Evolutionary conservation across 2,888 invertebrate species (phyloP).

Genomic region (Parnassius smintheus): DNA sequence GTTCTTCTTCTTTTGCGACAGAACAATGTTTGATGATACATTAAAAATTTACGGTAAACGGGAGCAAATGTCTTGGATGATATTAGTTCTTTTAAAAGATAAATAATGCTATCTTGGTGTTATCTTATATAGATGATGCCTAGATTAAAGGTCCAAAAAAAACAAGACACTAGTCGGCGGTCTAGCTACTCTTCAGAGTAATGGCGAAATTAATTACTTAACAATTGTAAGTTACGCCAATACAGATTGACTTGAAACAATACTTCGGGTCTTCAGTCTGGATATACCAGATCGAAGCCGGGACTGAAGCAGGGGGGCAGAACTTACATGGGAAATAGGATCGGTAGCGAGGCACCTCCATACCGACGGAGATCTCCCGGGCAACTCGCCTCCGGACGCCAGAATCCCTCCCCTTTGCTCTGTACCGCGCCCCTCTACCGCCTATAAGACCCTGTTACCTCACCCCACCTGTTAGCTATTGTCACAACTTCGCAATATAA

Average conservation of each 20-base stretch:
- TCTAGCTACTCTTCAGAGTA: too few relatives aligned
- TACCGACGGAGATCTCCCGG: slow-evolving; percentile 72
- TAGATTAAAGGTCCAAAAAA: too few relatives aligned
- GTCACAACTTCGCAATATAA: slow-evolving; percentile 56
- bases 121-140: too few relatives aligned
- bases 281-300: slow-evolving; percentile 2
- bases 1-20: too few relatives aligned
- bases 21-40: too few relatives aligned
- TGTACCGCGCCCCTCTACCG: slow-evolving; percentile 51
- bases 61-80: too few relatives aligned
- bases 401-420: slow-evolving; percentile 53
- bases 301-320: slow-evolving; percentile 11
- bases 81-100: too few relatives aligned
- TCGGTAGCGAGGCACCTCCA: slow-evolving; percentile 79
- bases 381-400: slow-evolving; percentile 60
- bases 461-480: slow-evolving; percentile 55
- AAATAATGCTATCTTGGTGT: too few relatives aligned
- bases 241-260: not conserved
- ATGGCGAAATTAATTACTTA: not conserved
- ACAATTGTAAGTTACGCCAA: not conserved
- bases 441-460: slow-evolving; percentile 51
- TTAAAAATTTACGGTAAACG: too few relatives aligned
- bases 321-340: slow-evolving; percentile 77
- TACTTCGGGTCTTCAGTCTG: not conserved
- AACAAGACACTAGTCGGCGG: too few relatives aligned